These are phyloP conservation scores for Noctua comes DNA, from an alignment of 2,888 invertebrate species.

Conservation along the genomic window DNA sequence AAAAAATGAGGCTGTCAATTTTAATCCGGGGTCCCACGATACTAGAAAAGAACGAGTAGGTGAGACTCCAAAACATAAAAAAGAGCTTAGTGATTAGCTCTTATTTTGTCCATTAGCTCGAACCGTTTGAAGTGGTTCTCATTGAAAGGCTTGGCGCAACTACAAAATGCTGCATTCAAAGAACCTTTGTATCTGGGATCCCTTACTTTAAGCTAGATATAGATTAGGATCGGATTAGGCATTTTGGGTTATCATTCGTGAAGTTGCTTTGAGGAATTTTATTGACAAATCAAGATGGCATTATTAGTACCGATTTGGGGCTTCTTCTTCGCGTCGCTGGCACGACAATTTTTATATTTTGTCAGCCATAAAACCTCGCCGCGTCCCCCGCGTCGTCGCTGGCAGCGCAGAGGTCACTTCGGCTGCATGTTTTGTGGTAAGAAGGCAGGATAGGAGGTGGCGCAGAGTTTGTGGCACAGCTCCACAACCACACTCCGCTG, in stretches of 20 bases:
- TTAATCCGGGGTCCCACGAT: constrained; percentile 23
- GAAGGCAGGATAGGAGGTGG: no score
- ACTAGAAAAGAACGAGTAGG: background rate
- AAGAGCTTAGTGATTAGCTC: background rate
- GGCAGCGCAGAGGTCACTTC: no score
- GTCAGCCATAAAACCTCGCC: no score
- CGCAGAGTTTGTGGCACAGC: no score
- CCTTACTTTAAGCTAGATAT: background rate
- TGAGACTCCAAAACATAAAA: background rate
- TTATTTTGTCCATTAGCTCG: background rate
- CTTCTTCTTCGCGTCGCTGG: no score
- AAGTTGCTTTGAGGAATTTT: background rate
- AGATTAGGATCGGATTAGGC: background rate
- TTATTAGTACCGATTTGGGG: no score
- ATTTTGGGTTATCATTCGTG: background rate
- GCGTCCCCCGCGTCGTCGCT: no score
- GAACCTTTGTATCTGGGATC: background rate
- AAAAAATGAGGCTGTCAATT: constrained; percentile 34
- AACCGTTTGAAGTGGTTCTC: background rate
- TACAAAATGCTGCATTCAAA: background rate
- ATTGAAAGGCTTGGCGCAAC: background rate
- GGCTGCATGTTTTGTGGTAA: no score
- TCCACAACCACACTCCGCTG: no score
- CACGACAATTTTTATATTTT: no score
- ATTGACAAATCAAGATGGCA: background rate